Conservation (phyloP, 1,140 invertebrate species). For the Protaetia brevitarsis region DNA sequence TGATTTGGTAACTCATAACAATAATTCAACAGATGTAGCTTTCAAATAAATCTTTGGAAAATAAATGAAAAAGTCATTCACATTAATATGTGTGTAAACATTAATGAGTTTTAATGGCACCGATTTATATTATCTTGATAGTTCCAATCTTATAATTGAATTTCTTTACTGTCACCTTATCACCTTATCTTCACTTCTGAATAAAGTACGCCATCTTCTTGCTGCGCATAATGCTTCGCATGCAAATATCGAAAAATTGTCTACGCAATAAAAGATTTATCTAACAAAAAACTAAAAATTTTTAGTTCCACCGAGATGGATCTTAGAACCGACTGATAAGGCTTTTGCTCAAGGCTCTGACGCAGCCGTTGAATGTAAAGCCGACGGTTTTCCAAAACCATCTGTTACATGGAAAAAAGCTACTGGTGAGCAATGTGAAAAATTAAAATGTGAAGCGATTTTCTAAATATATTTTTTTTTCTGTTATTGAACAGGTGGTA, state of each 20-base stretch:
- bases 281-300: slow-evolving; percentile 26
- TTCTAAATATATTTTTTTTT: not conserved
- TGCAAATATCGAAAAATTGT: not conserved
- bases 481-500: slow-evolving; percentile 69
- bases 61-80: no score
- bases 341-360: slow-evolving; percentile 91
- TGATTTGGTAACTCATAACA: no score
- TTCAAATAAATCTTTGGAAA: no score
- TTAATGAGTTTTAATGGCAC: no score
- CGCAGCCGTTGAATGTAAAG: slow-evolving; percentile 91
- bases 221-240: not conserved
- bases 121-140: no score
- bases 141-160: no score
- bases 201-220: not conserved
- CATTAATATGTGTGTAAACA: no score
- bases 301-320: slow-evolving; percentile 94
- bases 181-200: not conserved
- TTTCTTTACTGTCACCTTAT: no score
- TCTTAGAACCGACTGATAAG: slow-evolving; percentile 91
- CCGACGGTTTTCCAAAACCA: slow-evolving; percentile 91
- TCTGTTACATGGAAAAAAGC: slow-evolving; percentile 93
- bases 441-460: not conserved
- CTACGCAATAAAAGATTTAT: not conserved
- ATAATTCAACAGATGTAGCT: no score
- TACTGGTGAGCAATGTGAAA: slow-evolving; percentile 80